Conservation (phyloP, 2,888 invertebrate species). For the Villa cingulata region DNA sequence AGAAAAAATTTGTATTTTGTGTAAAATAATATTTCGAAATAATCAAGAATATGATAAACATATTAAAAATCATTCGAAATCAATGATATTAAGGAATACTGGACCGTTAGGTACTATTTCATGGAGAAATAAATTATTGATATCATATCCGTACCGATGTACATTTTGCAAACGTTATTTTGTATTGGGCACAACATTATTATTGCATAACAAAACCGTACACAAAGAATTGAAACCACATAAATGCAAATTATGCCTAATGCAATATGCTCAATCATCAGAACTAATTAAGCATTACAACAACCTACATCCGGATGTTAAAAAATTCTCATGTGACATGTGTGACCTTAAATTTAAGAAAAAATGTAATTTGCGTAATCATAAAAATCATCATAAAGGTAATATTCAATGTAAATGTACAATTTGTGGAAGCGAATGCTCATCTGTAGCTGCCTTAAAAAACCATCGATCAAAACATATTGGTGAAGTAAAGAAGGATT, state of each 20-base stretch:
- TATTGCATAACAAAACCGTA: constrained; percentile 5
- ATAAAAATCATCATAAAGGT: constrained; percentile 7
- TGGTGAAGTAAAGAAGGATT: not conserved
- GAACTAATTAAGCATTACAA: not conserved
- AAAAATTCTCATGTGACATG: not conserved
- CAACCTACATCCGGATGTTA: not conserved
- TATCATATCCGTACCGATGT: constrained; percentile 6
- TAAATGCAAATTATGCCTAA: not conserved
- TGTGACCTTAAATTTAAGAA: not conserved
- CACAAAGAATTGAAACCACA: constrained; percentile 7
- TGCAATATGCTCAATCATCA: not conserved
- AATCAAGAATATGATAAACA: not conserved
- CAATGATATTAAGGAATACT: not conserved
- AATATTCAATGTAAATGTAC: constrained; percentile 1
- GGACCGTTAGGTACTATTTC: no score
- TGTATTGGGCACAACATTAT: constrained; percentile 5
- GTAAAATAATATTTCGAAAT: not conserved
- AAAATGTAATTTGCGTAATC: constrained; percentile 5
- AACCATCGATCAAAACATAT: constrained; percentile 10
- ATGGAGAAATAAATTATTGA: not conserved
- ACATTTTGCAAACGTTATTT: constrained; percentile 8
- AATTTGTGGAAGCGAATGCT: constrained; percentile 5
- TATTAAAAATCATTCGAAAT: not conserved
- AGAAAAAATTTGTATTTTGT: not conserved
- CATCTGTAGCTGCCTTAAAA: not conserved